These are phyloP conservation scores for Aphelinus atriplicis DNA, from an alignment of 1,140 invertebrate species.

Conservation along the genomic window DNA sequence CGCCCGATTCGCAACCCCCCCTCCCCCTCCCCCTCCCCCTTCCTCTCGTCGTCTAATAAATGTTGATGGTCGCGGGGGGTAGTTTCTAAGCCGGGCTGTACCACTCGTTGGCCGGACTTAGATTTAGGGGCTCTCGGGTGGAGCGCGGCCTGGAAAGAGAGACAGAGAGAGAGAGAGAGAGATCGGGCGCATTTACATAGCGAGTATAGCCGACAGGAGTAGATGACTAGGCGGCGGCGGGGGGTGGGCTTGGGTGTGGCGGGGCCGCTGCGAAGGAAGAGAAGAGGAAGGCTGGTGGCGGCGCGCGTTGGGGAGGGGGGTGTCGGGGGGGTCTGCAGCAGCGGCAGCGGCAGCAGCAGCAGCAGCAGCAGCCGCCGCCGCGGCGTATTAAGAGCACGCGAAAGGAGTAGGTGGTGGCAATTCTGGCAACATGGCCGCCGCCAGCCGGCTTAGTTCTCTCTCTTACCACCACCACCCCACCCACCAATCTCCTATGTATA, in stretches of 20 bases:
- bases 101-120: conserved; percentile 60
- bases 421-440: conserved; percentile 65
- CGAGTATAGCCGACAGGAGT: conserved; percentile 61
- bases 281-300: conserved; percentile 21
- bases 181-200: conserved; percentile 63
- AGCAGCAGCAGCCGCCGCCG: not conserved
- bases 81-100: conserved; percentile 61
- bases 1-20: conserved; percentile 36
- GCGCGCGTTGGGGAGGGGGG: not conserved
- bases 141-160: conserved; percentile 47
- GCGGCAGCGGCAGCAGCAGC: not conserved
- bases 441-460: conserved; percentile 36
- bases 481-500: too few species aligned
- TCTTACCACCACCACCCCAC: too few species aligned
- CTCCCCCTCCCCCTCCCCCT: not conserved
- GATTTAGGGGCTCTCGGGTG: conserved; percentile 63
- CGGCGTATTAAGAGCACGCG: conserved; percentile 60
- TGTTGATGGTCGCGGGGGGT: conserved; percentile 30
- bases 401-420: conserved; percentile 61
- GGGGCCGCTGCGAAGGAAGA: conserved; percentile 18
- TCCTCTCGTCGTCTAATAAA: too few species aligned
- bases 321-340: not conserved
- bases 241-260: conserved; percentile 14
- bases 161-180: conserved; percentile 30
- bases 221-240: conserved; percentile 62